Base-by-base conservation (phyloP, 2,888 invertebrate species). In the Ceraclea dissimilis region DNA sequence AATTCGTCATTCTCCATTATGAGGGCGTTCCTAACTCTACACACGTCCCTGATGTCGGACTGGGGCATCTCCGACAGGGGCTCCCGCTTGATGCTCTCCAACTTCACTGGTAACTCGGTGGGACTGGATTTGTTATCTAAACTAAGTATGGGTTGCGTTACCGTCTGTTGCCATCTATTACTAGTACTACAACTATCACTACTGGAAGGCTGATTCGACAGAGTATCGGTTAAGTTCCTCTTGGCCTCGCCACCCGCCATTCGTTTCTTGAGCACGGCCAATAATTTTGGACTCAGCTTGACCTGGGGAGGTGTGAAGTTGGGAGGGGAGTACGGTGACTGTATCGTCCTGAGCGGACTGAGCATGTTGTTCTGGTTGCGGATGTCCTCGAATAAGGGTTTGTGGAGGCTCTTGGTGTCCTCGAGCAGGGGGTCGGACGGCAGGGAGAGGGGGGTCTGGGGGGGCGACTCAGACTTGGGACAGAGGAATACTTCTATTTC, bases 401-500 rank as follows among this genome's bases (percentile, higher is more conserved):
- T 76, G 60, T 80, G 65, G 57, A 78, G 66, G 53, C 77, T 78
- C 70, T 79, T 79, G 66, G 83, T 81, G 68, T 83, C 82, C 66
- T 83, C 81, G 62, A 84, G 71, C 56, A 85, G 69, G 46, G 83
- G 81, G 69, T 86, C 85, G 64, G 70, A 71, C 65, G 55, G 65
- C 65, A 51, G 60, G 61, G 63, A 70, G 74, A 63, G 72, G 69
- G 60, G 71, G 47, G 59, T 61, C 59, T 70, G 70, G 60, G 71
- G 67, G 64, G 78, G 69, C 64, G 76, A 70, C 48, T 80, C 79
- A 67, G 84, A 84, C 67, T 95, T 93, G 50, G 93, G 94, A 79
- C 94, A 95, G 62, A 96, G 82, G 78, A 90, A 95, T 58, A 96
- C 96, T 76, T 95, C 94, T 64, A 96, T 95, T 72, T 94, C 93